These are phyloP conservation scores for roundworm (Caenorhabditis elegans) DNA, from an alignment of 1,140 invertebrate genomes.

Conservation along the genomic window WBcel235 BX284606.5:10381001-10381500, in stretches of 20 bases:
- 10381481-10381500: background rate
- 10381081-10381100: no score
- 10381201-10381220: no score
- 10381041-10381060: no score
- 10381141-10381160: no score
- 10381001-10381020: no score
- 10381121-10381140: no score
- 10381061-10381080: no score
- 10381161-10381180: no score
- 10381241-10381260: background rate
- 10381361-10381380: background rate
- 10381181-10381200: no score
- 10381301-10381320: slow-evolving; percentile 1
- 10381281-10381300: background rate
- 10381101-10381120: no score
- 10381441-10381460: background rate
- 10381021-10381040: no score
- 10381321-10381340: background rate
- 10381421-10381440: background rate
- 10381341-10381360: background rate
- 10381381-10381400: background rate
- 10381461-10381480: background rate
- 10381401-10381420: background rate
- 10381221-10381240: no score
- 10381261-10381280: background rate